Evolutionary conservation across 1,140 invertebrate species (phyloP).

Genomic region (Potamilus streckersoni): DNA sequence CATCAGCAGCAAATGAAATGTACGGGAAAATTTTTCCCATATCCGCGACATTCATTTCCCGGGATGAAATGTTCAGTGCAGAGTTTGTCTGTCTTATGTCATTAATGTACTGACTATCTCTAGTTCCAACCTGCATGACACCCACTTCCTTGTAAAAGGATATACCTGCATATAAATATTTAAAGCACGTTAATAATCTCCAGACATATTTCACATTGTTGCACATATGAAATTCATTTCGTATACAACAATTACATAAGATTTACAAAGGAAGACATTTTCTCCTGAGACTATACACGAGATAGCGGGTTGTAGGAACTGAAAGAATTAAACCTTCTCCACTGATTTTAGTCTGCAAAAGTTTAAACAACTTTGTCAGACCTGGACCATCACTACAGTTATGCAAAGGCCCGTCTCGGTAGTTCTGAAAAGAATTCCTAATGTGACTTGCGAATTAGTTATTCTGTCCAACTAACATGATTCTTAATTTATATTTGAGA

Average conservation of each 20-base stretch:
- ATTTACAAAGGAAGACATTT: neutral
- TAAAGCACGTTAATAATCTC: neutral
- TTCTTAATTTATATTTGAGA: too few species aligned
- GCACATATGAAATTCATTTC: neutral
- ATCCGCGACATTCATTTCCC: constrained; percentile 6
- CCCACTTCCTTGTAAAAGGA: constrained; percentile 42
- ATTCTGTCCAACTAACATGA: too few species aligned
- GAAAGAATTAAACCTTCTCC: neutral
- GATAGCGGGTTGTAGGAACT: neutral
- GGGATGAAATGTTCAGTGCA: constrained; percentile 33
- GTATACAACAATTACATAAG: neutral
- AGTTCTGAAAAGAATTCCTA: too few species aligned
- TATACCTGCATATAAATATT: constrained; percentile 31
- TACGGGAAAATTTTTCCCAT: constrained; percentile 29
- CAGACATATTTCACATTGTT: too few species aligned
- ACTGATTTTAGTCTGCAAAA: neutral
- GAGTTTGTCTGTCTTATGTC: constrained; percentile 17
- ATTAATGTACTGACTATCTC: constrained; percentile 16
- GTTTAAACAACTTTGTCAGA: too few species aligned
- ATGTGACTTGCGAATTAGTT: too few species aligned
- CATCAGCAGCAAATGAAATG: constrained; percentile 15
- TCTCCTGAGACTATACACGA: neutral
- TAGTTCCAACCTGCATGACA: constrained; percentile 25
- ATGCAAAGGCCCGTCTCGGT: too few species aligned
- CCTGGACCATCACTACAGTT: too few species aligned